Conservation (phyloP, 2,113 vertebrate genomes). For the Alethe diademata region DNA sequence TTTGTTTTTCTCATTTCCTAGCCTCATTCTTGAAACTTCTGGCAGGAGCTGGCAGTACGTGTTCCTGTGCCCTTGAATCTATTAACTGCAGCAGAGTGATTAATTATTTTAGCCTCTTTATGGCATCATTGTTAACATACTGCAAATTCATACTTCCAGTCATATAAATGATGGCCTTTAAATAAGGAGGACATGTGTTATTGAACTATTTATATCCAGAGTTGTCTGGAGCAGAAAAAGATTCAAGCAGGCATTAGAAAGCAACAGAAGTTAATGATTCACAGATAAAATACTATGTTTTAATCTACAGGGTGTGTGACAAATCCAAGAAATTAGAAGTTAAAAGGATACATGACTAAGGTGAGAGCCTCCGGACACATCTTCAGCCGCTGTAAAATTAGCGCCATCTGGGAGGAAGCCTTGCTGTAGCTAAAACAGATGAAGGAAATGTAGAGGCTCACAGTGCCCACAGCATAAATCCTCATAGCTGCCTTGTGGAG, state of each 20-base stretch:
- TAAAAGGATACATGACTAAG: neutral
- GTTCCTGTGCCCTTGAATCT: constrained; percentile 72
- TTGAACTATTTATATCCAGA: constrained; percentile 74
- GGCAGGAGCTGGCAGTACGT: neutral
- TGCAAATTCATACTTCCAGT: constrained; percentile 68
- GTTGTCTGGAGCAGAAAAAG: constrained; percentile 59
- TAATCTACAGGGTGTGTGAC: constrained; percentile 52
- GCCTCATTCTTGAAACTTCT: neutral
- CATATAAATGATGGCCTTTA: constrained; percentile 66
- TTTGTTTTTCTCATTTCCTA: neutral
- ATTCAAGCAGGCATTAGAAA: constrained; percentile 38
- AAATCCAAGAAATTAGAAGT: constrained; percentile 17
- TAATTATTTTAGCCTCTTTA: constrained; percentile 77
- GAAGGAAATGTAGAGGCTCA: accelerated
- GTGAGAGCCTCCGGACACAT: neutral
- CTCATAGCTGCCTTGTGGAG: no score
- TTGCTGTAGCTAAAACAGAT: neutral
- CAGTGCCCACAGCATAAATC: neutral
- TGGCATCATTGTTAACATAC: constrained; percentile 69
- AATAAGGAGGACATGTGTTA: constrained; percentile 70
- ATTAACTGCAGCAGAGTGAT: constrained; percentile 65
- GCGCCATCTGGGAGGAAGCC: accelerated
- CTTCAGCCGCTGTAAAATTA: neutral
- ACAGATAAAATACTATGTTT: constrained; percentile 62
- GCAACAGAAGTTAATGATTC: constrained; percentile 71